Evolutionary conservation across 1,140 invertebrate genomes (phyloP), one percentile per base, ranked within the genome.

Genomic region (Drosophila mayri): DNA sequence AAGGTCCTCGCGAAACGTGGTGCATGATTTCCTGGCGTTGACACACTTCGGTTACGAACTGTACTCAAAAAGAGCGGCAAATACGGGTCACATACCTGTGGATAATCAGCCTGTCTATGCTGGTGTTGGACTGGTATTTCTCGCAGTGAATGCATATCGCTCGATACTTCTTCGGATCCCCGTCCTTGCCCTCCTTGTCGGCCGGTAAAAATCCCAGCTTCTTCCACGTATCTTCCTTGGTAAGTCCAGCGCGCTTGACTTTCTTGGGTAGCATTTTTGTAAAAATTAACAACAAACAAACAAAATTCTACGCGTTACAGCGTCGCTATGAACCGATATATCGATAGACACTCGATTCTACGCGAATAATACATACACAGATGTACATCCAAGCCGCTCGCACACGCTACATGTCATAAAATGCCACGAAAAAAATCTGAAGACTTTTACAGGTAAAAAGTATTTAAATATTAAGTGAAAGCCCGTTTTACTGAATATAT

Each of bases 351-450:
- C 9, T 38, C 52, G 52, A 38, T 38, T 55, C 14, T 55, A 55
- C 52, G 9, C 52, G 14, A 11, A 38, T 25, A 38, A 55, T 55
- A 55, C 52, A 55, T 55, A 55, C 52, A 25, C 58, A 63, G 63
- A 38, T 54, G 66, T 70, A 67, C 30, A 37, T 32, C 12, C 14
- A 7, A 54, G 32, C 4, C 18, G 18, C 32, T 54, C 0, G 20
- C 35, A 38, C n/a, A 54, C 8, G 22, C 2, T 55, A 25, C 35
- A 55, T 55, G 52, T 55, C 18, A 22, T n/a, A 66, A 67, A 68
- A 77, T 77, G 74, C 74, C 74, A 49, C 63, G 74, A 30, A 77
- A 77, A 11, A 77, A 76, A 38, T 61, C 63, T 0, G 74, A 77
- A n/a, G 41, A 49, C 12, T 77, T 77, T 77, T 77, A 77, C 40